Evolutionary conservation across 64 coral and sea anemone genomes (phyloP).

Genomic region (Exaiptasia diaphana): DNA sequence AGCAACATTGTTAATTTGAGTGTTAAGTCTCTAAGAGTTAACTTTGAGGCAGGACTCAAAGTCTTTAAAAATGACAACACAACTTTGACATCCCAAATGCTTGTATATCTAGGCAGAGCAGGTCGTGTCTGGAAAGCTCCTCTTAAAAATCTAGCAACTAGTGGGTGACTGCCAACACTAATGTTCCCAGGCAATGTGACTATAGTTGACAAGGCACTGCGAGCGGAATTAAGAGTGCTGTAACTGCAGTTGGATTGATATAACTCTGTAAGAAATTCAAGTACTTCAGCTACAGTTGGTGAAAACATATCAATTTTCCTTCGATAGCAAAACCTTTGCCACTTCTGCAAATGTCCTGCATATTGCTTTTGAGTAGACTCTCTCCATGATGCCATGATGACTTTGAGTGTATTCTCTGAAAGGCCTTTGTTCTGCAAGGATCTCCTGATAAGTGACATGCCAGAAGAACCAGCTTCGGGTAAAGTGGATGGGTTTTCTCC

Average conservation of each 20-base stretch:
- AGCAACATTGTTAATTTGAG: conserved; percentile 52
- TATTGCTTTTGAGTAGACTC: conserved; percentile 36
- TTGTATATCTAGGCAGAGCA: conserved; percentile 25
- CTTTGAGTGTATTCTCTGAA: conserved; percentile 25
- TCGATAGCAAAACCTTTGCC: conserved; percentile 25
- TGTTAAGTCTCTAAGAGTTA: conserved; percentile 35
- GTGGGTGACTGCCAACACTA: conserved; percentile 26
- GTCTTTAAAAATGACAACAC: conserved; percentile 27
- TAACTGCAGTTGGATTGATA: conserved; percentile 23
- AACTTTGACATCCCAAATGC: conserved; percentile 61
- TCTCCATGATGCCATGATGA: conserved; percentile 44
- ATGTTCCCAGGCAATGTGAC: conserved; percentile 1
- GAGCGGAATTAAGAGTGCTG: conserved; percentile 31
- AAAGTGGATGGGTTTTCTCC: conserved; percentile 16
- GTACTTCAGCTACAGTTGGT: conserved; percentile 24
- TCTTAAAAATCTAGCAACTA: conserved; percentile 36
- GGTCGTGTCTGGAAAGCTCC: conserved; percentile 25
- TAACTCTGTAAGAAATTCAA: conserved; percentile 42
- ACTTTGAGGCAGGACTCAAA: conserved; percentile 22
- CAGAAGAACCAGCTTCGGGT: conserved; percentile 38
- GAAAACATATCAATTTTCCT: conserved; percentile 3
- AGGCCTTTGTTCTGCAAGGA: conserved; percentile 20
- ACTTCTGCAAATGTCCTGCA: conserved; percentile 18
- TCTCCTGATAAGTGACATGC: conserved; percentile 48
- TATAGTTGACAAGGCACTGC: conserved; percentile 47